Percentiles rank a stretch among this genome's conserved stretches.
These are phyloP conservation scores for Tychaedon coryphoeus DNA, from an alignment of 2,113 vertebrate genomes.

Conservation along the genomic window DNA sequence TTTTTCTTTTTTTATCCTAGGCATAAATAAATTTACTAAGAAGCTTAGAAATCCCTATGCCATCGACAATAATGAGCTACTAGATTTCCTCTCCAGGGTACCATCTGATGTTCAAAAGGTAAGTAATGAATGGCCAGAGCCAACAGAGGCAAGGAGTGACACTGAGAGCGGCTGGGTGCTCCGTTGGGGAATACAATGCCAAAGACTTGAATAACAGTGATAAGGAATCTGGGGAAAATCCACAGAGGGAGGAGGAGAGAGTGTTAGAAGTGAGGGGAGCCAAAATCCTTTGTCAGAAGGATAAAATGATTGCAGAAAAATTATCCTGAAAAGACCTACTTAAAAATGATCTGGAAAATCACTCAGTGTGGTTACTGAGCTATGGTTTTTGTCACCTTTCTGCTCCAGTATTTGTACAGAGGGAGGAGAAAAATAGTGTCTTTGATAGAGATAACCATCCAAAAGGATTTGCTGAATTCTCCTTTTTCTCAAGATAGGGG, in stretches of 20 bases:
- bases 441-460: slow-evolving; percentile 1
- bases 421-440: slow-evolving; percentile 25
- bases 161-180: not conserved
- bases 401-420: slow-evolving; percentile 15
- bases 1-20: slow-evolving; percentile 62
- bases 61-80: slow-evolving; percentile 91
- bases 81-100: slow-evolving; percentile 97
- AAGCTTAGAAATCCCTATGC: slow-evolving; percentile 91
- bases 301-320: slow-evolving; percentile 62
- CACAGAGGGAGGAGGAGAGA: not conserved
- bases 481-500: not conserved
- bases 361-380: not conserved
- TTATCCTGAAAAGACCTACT: slow-evolving; percentile 63
- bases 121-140: slow-evolving; percentile 59
- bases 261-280: not conserved
- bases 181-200: not conserved
- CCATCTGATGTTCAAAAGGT: slow-evolving; percentile 99
- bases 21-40: slow-evolving; percentile 98
- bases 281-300: slow-evolving; percentile 52
- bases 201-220: slow-evolving; percentile 12
- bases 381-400: not conserved
- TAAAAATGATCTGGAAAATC: slow-evolving; percentile 61
- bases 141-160: not conserved
- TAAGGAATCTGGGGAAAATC: slow-evolving; percentile 49
- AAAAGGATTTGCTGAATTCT: slow-evolving; percentile 22